Evolutionary conservation across 2,888 invertebrate genomes (phyloP).

Genomic region (Lochmaea capreae): DNA sequence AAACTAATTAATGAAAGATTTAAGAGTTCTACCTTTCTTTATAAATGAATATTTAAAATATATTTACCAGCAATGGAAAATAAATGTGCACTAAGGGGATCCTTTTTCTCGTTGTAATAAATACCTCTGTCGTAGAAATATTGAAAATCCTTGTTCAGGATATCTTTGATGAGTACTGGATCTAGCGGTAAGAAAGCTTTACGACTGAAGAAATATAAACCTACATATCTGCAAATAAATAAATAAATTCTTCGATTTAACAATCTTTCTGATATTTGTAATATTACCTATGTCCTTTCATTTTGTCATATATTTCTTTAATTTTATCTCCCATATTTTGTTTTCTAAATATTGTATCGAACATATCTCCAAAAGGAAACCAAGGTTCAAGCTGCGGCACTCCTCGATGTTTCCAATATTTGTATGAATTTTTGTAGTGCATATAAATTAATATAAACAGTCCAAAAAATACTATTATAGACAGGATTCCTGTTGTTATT

Average conservation of each 20-base stretch:
- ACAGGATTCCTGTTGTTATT: constrained; percentile 7
- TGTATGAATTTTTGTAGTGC: constrained; percentile 66
- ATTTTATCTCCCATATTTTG: constrained; percentile 73
- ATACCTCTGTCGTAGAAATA: constrained; percentile 76
- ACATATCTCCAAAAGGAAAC: constrained; percentile 75
- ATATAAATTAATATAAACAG: constrained; percentile 46
- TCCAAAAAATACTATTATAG: constrained; percentile 5
- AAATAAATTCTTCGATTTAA: too few relatives aligned
- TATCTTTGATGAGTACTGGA: constrained; percentile 70
- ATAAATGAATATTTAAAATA: too few relatives aligned
- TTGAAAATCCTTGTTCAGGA: constrained; percentile 70
- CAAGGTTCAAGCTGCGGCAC: constrained; percentile 69
- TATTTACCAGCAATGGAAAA: constrained; percentile 66
- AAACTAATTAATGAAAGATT: too few relatives aligned
- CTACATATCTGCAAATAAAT: constrained; percentile 61
- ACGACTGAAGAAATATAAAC: constrained; percentile 73
- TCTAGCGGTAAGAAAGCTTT: constrained; percentile 74
- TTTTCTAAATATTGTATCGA: constrained; percentile 68
- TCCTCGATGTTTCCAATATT: constrained; percentile 72
- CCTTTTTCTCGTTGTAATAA: constrained; percentile 71
- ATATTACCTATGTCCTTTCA: constrained; percentile 57
- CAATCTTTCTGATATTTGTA: too few relatives aligned
- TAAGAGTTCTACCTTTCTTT: too few relatives aligned
- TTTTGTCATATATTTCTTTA: constrained; percentile 70
- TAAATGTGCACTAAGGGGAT: constrained; percentile 72